A percentile compares a stretch with the other conserved stretches of the same genome.
These are phyloP conservation scores for Physocephala rufipes DNA, from an alignment of 2,888 invertebrate species.

Conservation along the genomic window DNA sequence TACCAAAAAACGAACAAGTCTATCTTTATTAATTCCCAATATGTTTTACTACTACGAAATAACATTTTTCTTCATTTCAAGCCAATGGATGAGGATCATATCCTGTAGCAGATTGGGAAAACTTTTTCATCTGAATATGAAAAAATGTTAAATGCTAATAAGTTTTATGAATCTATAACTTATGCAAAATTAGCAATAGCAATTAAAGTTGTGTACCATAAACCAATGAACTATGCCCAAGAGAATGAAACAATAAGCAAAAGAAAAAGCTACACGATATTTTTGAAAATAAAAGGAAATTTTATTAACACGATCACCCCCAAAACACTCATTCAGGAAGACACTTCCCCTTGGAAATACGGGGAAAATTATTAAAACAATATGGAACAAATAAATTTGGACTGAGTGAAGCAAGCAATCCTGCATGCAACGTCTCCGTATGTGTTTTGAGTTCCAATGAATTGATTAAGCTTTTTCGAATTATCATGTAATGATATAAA, in stretches of 20 bases:
- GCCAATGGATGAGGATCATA: background rate
- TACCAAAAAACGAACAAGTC: conserved; percentile 16
- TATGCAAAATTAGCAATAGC: conserved; percentile 20
- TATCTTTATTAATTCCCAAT: conserved; percentile 19
- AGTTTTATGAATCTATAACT: conserved; percentile 25
- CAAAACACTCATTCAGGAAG: too few relatives aligned
- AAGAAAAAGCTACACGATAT: too few relatives aligned
- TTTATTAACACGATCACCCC: background rate
- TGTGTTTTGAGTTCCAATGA: too few relatives aligned
- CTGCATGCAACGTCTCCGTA: too few relatives aligned
- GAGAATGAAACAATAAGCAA: too few relatives aligned
- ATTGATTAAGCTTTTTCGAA: background rate
- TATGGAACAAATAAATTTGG: too few relatives aligned
- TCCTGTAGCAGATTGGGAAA: conserved; percentile 7
- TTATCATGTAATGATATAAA: background rate
- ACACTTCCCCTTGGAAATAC: too few relatives aligned
- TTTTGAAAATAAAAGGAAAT: background rate
- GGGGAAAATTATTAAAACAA: too few relatives aligned
- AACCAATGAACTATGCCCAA: too few relatives aligned
- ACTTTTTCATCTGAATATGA: background rate
- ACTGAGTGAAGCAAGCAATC: too few relatives aligned
- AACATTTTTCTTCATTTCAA: conserved; percentile 24
- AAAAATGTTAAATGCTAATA: conserved; percentile 26
- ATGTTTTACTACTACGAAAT: conserved; percentile 20
- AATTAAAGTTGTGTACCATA: conserved; percentile 19